Percentiles rank a stretch among this genome's conserved stretches.
phyloP scores from a whole-genome alignment of 2,797 vertebrate species.

The Diglossa cyanea region DNA sequence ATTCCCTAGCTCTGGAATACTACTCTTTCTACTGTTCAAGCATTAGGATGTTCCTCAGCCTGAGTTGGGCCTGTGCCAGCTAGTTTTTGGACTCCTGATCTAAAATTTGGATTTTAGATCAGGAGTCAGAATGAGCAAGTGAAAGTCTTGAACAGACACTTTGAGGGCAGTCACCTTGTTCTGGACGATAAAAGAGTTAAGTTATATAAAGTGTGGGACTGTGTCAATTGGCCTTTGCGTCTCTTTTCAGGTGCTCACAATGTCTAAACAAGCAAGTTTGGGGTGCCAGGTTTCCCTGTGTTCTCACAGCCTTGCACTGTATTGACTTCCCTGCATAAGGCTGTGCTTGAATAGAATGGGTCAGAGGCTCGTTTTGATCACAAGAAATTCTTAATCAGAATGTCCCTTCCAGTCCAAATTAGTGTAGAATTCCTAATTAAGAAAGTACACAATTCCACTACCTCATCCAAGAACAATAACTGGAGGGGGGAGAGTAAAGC shows the following conservation, averaged over 20 bases:
- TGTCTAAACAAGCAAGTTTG: background rate
- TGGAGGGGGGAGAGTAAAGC: background rate
- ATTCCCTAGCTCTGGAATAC: background rate
- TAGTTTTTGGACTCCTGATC: background rate
- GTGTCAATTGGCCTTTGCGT: background rate
- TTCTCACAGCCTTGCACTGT: background rate
- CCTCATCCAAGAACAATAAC: background rate
- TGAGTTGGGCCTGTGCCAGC: background rate
- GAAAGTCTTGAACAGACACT: background rate
- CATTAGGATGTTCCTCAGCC: background rate
- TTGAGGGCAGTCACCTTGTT: background rate
- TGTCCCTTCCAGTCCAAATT: background rate
- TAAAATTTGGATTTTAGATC: background rate
- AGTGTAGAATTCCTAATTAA: background rate
- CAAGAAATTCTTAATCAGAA: background rate
- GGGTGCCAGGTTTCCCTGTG: background rate
- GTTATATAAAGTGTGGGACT: background rate
- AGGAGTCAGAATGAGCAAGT: background rate
- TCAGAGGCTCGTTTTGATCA: background rate
- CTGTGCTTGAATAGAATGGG: fast-evolving
- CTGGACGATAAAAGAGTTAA: background rate
- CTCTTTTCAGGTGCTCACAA: background rate
- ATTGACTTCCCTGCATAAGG: background rate
- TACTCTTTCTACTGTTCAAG: background rate
- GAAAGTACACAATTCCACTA: background rate